Evolutionary conservation across 1,140 invertebrate species (phyloP).

Genomic region (Ips nitidus): DNA sequence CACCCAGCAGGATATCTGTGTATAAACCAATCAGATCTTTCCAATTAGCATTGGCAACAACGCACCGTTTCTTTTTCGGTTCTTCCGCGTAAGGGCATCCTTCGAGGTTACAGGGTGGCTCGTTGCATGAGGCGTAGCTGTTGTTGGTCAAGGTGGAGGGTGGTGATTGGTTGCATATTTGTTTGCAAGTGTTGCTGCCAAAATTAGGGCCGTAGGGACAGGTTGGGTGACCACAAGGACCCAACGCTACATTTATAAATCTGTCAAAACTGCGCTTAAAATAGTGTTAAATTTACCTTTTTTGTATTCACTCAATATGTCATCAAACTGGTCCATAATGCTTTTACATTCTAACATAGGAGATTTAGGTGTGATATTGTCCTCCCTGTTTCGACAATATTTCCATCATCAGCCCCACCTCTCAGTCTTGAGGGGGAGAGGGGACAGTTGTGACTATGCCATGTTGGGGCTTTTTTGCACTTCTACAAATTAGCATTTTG

Average conservation of each 20-base stretch:
- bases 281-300: conserved; percentile 31
- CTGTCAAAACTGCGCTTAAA: not conserved
- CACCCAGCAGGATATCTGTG: conserved; percentile 40
- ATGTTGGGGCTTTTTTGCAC: conserved; percentile 5
- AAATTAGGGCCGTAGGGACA: conserved; percentile 45
- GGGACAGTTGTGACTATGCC: conserved; percentile 18
- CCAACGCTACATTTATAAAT: conserved; percentile 24
- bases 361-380: conserved; percentile 30
- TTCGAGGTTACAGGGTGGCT: conserved; percentile 25
- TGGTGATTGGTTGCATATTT: conserved; percentile 32
- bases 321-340: conserved; percentile 49
- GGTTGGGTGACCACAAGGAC: conserved; percentile 46
- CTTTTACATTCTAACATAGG: conserved; percentile 45
- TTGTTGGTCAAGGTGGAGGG: conserved; percentile 1
- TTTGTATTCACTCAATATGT: conserved; percentile 46
- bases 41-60: not conserved
- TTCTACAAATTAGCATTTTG: conserved; percentile 11
- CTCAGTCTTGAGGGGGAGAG: conserved; percentile 22
- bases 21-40: conserved; percentile 1
- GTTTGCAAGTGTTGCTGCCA: conserved; percentile 40
- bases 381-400: conserved; percentile 37
- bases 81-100: conserved; percentile 24
- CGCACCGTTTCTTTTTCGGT: conserved; percentile 20
- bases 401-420: conserved; percentile 17
- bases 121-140: conserved; percentile 22